These are phyloP conservation scores for Ciconia nigra DNA, from an alignment of 2,797 vertebrate genomes.

Conservation along the genomic window DNA sequence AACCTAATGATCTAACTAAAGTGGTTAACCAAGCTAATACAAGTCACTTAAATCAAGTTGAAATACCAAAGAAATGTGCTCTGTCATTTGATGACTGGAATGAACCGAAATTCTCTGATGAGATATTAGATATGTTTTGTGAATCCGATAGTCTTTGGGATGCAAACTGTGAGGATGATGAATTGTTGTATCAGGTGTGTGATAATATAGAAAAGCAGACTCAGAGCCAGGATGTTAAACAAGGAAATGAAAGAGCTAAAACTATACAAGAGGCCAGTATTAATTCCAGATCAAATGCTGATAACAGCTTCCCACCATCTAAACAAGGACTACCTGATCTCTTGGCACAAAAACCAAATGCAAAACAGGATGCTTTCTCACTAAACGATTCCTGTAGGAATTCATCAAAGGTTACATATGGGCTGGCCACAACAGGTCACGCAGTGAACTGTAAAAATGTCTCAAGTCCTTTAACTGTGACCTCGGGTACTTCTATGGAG, in stretches of 20 bases:
- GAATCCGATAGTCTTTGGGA: constrained; percentile 81
- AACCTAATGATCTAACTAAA: background rate
- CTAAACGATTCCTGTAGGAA: background rate
- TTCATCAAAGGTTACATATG: background rate
- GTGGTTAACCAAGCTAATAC: background rate
- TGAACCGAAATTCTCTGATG: constrained; percentile 53
- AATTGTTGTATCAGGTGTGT: constrained; percentile 86
- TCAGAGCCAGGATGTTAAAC: constrained; percentile 49
- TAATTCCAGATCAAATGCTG: constrained; percentile 2
- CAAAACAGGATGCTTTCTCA: background rate
- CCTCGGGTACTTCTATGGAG: background rate
- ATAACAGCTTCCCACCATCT: background rate
- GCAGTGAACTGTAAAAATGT: background rate
- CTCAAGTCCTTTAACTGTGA: background rate
- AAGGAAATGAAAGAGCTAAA: constrained; percentile 43
- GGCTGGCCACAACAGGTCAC: background rate
- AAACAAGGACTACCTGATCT: background rate
- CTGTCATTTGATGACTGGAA: constrained; percentile 63
- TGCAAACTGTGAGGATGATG: constrained; percentile 81
- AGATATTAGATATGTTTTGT: constrained; percentile 71
- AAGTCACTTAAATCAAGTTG: background rate
- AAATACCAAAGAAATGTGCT: constrained; percentile 19
- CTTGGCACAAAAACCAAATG: background rate
- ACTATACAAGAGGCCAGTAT: background rate
- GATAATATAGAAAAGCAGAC: constrained; percentile 86